Evolutionary conservation across 2,113 vertebrate genomes (phyloP).

Genomic region (Heloderma charlesbogerti): DNA sequence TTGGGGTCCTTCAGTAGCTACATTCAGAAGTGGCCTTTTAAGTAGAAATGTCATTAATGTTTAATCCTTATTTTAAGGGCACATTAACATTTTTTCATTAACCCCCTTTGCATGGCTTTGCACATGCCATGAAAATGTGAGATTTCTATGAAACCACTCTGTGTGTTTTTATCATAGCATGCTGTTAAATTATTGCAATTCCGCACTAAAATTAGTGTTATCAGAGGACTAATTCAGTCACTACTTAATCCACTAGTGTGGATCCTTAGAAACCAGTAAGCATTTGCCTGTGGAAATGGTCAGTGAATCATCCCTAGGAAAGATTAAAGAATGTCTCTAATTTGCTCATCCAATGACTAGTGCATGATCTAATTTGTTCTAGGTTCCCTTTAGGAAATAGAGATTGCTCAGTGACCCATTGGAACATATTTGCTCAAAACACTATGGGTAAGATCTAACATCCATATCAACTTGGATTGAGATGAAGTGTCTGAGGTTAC

Average conservation of each 20-base stretch:
- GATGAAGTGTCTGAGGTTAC: not conserved
- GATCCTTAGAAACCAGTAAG: not conserved
- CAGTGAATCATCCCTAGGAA: not conserved
- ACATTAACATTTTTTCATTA: not conserved
- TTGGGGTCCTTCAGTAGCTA: conserved; percentile 30
- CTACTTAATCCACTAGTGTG: not conserved
- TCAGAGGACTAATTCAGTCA: not conserved
- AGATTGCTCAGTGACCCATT: not conserved
- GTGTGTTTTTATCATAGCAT: conserved; percentile 5
- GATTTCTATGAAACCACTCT: conserved; percentile 1
- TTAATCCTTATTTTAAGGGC: conserved; percentile 28
- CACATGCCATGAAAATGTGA: conserved; percentile 9
- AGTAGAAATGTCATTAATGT: conserved; percentile 17
- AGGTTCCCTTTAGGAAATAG: not conserved
- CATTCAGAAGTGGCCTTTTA: conserved; percentile 32
- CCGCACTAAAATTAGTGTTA: not conserved
- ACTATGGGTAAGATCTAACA: not conserved
- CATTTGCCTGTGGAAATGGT: not conserved
- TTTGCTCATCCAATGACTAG: not conserved
- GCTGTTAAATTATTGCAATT: conserved; percentile 20
- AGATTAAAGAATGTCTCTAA: not conserved
- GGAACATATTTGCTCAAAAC: not conserved
- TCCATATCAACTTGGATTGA: not conserved
- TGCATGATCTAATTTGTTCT: not conserved
- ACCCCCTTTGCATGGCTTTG: not conserved